Conservation (phyloP, 1,140 invertebrate species). For the Brachionus plicatilis region DNA sequence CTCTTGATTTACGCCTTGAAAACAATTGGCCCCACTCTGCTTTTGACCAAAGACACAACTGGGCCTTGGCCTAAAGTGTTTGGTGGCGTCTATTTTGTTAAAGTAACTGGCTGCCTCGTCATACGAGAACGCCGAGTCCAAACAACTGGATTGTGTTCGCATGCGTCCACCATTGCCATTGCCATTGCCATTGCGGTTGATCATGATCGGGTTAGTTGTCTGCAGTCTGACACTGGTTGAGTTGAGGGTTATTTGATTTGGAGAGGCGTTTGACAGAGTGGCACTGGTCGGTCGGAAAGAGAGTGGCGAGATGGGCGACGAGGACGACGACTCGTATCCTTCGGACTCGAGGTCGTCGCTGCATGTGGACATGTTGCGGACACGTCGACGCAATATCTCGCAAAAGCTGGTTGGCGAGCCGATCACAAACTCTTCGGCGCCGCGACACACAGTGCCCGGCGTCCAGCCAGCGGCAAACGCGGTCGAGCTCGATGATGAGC, state of each 20-base stretch:
- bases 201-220: neutral
- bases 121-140: slow-evolving; percentile 25
- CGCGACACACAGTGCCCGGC: neutral
- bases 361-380: slow-evolving; percentile 44
- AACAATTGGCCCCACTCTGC: too few species aligned
- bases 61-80: neutral
- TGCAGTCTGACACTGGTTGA: neutral
- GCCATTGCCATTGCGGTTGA: neutral
- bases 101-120: slow-evolving; percentile 29
- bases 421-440: neutral
- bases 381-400: slow-evolving; percentile 53
- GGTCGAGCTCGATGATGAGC: neutral
- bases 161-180: neutral
- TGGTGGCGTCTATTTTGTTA: slow-evolving; percentile 8
- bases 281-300: neutral
- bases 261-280: neutral
- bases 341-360: slow-evolving; percentile 42
- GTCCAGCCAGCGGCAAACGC: neutral
- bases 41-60: neutral
- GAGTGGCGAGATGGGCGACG: slow-evolving; percentile 17
- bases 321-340: slow-evolving; percentile 40
- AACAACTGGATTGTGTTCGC: slow-evolving; percentile 2
- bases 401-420: slow-evolving; percentile 44
- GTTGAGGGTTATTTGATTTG: neutral
- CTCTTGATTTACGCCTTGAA: neutral